Base-by-base conservation (phyloP, 2,797 vertebrate species). In the Pipistrellus nathusii region DNA sequence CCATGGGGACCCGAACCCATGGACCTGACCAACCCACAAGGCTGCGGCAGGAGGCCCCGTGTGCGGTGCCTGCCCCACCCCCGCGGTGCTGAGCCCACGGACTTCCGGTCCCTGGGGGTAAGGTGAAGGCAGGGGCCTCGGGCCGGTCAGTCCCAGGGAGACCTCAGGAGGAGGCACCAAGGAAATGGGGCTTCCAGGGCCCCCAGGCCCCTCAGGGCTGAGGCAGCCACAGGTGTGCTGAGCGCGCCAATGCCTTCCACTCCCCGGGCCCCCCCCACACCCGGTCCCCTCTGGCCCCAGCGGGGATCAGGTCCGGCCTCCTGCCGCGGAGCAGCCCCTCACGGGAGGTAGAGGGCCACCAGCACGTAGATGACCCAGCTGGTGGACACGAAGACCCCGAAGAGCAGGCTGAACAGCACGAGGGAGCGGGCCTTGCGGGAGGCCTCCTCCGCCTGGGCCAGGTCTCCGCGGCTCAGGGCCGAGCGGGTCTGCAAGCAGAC, bases 291-390 rank as follows among this genome's bases (percentile, higher is more conserved):
- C 30, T 0, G 46, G 46, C 76, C 20, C 21, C 0, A 0, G 30
- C 13, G 2, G 57, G 27, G 57, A 25, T 23, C 69, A 3, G 25
- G 18, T 25, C 41, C 1, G 69, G 0, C 2, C 11, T 69, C 78
- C 68, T 0, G 3, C 41, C 4, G 3, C 21, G 25, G 1, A n/a
- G 59, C 18, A 27, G 38, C 13, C 78, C 41, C 8, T 98, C 97
- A 98, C 2, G 96, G 93, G 0, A 96, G 51, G 89, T 98, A 97
- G 46, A 98, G 98, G 1, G 95, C 94, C 44, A 98, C 98, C 41
- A 99, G 95, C 53, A 99, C 98, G 0, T 99, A 99, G 96, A 99
- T 69, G 71, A 99, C 97, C 99, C 99, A 99, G 75, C 97, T 98
- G 97, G 98, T 69, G 21, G 98, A 98, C 68, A 98, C 95, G 0